These are phyloP conservation scores for Electrophaes corylata DNA, from an alignment of 2,888 invertebrate species.

Conservation along the genomic window DNA sequence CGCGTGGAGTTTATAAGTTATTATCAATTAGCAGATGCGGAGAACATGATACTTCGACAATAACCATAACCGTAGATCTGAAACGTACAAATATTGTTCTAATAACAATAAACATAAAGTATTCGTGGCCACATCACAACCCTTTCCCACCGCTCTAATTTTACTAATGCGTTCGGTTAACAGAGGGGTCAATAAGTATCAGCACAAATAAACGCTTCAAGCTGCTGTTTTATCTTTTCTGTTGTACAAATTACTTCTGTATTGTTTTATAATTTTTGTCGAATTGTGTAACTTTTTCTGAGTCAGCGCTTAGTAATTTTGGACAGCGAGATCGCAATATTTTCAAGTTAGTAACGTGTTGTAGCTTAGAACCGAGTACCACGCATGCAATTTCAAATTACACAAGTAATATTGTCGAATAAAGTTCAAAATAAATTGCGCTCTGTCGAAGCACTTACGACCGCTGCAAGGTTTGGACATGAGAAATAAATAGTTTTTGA, in stretches of 20 bases:
- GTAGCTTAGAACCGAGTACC: too few species aligned
- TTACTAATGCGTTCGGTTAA: conserved; percentile 77
- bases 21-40: conserved; percentile 43
- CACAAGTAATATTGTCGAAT: too few species aligned
- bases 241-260: conserved; percentile 67
- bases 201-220: conserved; percentile 71
- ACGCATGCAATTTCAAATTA: too few species aligned
- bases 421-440: too few species aligned
- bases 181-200: conserved; percentile 72
- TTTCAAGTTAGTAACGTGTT: too few species aligned
- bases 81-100: conserved; percentile 81
- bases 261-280: conserved; percentile 38
- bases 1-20: conserved; percentile 18
- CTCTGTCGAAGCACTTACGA: too few species aligned
- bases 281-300: background rate
- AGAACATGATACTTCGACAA: conserved; percentile 58
- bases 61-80: conserved; percentile 80
- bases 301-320: background rate
- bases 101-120: conserved; percentile 82
- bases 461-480: too few species aligned
- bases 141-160: conserved; percentile 84
- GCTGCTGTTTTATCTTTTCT: conserved; percentile 64
- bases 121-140: conserved; percentile 63
- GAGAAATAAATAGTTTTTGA: too few species aligned
- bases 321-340: background rate